Evolutionary conservation across 1,140 invertebrate species (phyloP).

Genomic region (Plodia interpunctella): DNA sequence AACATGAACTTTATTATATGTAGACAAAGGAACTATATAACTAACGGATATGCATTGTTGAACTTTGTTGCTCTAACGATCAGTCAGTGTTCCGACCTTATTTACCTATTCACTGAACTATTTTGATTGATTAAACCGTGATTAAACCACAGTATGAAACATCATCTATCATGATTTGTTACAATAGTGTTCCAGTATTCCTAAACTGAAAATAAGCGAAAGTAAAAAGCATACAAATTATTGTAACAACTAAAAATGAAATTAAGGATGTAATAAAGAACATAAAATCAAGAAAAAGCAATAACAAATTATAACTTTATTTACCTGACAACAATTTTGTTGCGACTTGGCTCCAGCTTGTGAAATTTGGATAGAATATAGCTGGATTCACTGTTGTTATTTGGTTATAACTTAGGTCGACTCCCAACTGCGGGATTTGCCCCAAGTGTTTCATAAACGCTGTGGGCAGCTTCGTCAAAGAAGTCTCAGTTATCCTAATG

Average conservation of each 20-base stretch:
- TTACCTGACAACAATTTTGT: conserved; percentile 88
- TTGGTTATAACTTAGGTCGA: conserved; percentile 89
- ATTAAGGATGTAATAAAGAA: too few species aligned
- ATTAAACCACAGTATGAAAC: conserved; percentile 20
- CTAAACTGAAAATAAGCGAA: neutral
- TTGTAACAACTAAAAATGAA: neutral
- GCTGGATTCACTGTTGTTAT: conserved; percentile 87
- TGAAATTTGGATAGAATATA: conserved; percentile 89
- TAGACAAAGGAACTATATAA: conserved; percentile 8
- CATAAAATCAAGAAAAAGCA: too few species aligned
- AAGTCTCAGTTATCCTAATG: conserved; percentile 85
- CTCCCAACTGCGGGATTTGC: conserved; percentile 86
- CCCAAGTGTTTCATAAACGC: conserved; percentile 87
- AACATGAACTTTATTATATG: neutral
- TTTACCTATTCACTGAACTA: conserved; percentile 23
- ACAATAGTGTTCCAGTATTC: conserved; percentile 2
- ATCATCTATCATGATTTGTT: conserved; percentile 18
- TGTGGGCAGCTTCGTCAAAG: conserved; percentile 85
- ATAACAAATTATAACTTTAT: conserved; percentile 16
- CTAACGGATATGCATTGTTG: conserved; percentile 15
- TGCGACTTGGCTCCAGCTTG: conserved; percentile 89
- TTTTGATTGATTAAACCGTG: conserved; percentile 24
- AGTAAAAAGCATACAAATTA: neutral
- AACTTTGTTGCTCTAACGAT: conserved; percentile 13
- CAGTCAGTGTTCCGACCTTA: conserved; percentile 16